phyloP scores from a whole-genome alignment of 2,113 vertebrate species.

The Lates calcarifer region DNA sequence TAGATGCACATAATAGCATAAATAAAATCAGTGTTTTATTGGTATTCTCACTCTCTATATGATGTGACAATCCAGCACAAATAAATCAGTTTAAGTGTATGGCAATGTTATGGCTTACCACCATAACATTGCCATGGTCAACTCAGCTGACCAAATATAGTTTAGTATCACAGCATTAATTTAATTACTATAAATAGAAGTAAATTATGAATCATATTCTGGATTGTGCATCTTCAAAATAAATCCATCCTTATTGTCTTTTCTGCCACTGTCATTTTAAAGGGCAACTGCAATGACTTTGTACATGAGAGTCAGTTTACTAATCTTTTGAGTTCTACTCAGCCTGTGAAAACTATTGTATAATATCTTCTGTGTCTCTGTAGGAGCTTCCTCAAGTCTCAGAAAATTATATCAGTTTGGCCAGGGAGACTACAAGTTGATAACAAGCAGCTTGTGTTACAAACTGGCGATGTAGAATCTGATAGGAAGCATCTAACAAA shows the following conservation, averaged over 20 bases:
- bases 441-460: background rate
- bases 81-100: background rate
- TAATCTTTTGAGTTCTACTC: too few species aligned
- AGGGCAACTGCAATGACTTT: too few species aligned
- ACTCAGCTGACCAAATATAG: background rate
- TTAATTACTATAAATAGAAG: background rate
- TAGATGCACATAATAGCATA: too few species aligned
- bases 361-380: too few species aligned
- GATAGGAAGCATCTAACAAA: background rate
- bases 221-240: background rate
- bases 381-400: too few species aligned
- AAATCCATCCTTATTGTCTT: background rate
- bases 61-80: background rate
- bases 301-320: background rate
- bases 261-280: constrained; percentile 10
- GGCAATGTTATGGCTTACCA: too few species aligned
- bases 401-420: background rate
- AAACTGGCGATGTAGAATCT: background rate
- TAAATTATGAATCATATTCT: background rate
- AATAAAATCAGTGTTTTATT: too few species aligned
- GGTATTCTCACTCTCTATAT: too few species aligned
- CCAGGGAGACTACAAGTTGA: background rate
- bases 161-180: background rate
- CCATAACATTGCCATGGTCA: background rate
- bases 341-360: too few species aligned